Evolutionary conservation across 2,113 vertebrate species (phyloP).

Genomic region (Callipepla squamata): DNA sequence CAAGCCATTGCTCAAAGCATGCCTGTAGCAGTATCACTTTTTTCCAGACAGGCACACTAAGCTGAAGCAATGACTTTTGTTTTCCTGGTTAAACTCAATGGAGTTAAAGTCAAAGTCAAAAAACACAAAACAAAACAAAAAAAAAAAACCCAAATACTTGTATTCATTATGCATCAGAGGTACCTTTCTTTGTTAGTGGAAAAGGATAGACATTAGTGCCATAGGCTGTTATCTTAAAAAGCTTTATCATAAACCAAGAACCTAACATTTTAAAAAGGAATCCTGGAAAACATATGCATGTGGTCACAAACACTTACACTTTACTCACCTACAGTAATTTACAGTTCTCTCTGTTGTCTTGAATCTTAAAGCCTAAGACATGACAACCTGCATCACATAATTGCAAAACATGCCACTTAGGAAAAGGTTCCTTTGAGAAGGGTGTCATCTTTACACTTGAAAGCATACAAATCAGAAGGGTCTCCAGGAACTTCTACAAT

Average conservation of each 20-base stretch:
- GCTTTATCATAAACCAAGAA: background rate
- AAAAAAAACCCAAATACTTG: constrained; percentile 10
- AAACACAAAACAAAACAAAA: constrained; percentile 11
- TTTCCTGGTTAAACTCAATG: constrained; percentile 54
- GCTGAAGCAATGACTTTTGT: constrained; percentile 53
- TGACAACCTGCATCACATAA: background rate
- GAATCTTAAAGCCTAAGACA: background rate
- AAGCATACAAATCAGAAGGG: background rate
- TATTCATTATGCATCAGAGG: constrained; percentile 39
- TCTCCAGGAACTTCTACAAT: background rate
- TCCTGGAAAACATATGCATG: background rate
- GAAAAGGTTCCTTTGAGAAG: background rate
- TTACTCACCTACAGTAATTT: background rate
- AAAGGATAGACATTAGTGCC: background rate
- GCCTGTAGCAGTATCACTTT: constrained; percentile 57
- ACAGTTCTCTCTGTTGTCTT: background rate
- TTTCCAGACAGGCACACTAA: constrained; percentile 6
- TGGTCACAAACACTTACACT: background rate
- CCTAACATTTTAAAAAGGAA: background rate
- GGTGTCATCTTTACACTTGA: background rate
- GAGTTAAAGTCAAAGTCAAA: constrained; percentile 69
- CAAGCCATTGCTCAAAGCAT: constrained; percentile 67
- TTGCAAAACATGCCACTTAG: background rate
- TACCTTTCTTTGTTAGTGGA: background rate
- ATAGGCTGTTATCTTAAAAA: background rate